These are phyloP conservation scores for Panzeria rudis DNA, from an alignment of 2,888 invertebrate species.

Conservation along the genomic window DNA sequence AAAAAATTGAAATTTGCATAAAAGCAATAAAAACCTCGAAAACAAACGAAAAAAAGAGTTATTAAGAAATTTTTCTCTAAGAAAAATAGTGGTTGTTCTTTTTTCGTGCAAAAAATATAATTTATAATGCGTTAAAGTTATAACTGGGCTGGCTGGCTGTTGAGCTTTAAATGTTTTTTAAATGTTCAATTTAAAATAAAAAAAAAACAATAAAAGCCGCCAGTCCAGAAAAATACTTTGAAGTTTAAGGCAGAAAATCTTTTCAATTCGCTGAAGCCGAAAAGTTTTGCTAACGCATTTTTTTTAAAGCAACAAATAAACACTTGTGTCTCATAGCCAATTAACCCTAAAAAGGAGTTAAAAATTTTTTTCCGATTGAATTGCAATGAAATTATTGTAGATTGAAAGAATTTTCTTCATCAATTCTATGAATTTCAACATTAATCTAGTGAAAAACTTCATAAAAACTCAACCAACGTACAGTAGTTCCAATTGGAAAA, in stretches of 20 bases:
- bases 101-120: neutral
- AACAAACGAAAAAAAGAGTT: conserved; percentile 34
- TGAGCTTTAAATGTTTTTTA: conserved; percentile 33
- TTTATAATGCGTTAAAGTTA: conserved; percentile 50
- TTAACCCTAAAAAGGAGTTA: neutral
- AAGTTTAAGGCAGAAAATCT: neutral
- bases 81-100: neutral
- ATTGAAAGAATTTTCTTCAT: no score
- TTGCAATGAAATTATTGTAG: no score
- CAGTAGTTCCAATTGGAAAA: no score
- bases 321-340: neutral
- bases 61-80: conserved; percentile 18
- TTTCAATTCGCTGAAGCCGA: neutral
- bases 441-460: no score
- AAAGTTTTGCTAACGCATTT: neutral
- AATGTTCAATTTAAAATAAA: conserved; percentile 27
- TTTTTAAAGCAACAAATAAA: neutral
- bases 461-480: no score
- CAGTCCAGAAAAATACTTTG: neutral
- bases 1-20: conserved; percentile 49
- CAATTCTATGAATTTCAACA: no score
- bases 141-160: conserved; percentile 13
- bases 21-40: conserved; percentile 36
- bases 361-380: no score
- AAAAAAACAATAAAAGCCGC: conserved; percentile 8